Base-by-base conservation (phyloP, 2,113 vertebrate species). In the Pungitius pungitius region DNA sequence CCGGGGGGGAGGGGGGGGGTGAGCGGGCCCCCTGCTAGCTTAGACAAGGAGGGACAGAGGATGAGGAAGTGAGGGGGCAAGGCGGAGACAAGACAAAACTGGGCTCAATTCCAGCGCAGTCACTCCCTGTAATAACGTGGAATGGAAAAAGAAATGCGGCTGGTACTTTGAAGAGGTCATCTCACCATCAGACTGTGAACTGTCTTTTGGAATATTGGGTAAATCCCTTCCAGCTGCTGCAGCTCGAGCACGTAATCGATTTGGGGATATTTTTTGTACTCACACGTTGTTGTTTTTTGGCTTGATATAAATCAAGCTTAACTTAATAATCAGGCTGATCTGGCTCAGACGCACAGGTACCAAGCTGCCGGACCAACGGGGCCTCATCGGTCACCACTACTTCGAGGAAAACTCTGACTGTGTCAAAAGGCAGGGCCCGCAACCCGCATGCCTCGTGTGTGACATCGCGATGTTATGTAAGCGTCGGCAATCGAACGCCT, bases 391-490 rank as follows among this genome's bases (percentile, higher is more conserved):
- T 69, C 27, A 18, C 13, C 30, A 24, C 8, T 15, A 1, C 27
- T 69, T 26, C 57, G 74, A 57, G 56, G 54, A 20, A 43, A 15
- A 13, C 69, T 73, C 40, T n/a, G n/a, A 79, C 52, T 40, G 42
- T 35, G 49, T 63, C 66, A 80, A 5, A 52, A 40, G 49, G 18
- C 54, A 67, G 22, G n/a, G 58, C 10, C 51, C 8, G n/a, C n/a
- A 78, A 82, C 74, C 74, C 80, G 63, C 59, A 75, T 47, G 78
- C 59, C 33, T 67, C 66, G 18, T 56, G 59, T 49, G 63, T 76
- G 84, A 89, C 85, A 88, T 88, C 73, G 33, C 47, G 45, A 26
- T 55, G 77, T 89, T 91, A 88, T 67, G 80, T 69, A 80, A 89
- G 82, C 39, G 57, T 73, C 76, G 75, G 74, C 76, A 65, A 35